Base-by-base conservation (phyloP, 2,113 vertebrate species). In the Malaclemys terrapin region DNA sequence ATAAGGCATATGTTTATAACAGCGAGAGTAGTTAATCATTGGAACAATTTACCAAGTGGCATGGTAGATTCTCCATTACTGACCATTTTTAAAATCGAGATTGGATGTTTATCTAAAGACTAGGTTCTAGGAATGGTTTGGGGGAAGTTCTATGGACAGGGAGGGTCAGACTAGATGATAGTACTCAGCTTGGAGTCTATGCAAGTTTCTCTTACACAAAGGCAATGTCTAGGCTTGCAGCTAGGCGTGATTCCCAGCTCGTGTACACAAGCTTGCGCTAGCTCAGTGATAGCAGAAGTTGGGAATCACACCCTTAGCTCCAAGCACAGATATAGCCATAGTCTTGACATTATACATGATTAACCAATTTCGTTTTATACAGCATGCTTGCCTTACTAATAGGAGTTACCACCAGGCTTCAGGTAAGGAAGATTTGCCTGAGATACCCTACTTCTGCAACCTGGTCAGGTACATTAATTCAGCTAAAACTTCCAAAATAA, bases 401-500 rank as follows among this genome's bases (percentile, higher is more conserved):
- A 92, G 94, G 12, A 87, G 76, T 35, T 94, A 89, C 5, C 29
- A 85, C 86, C 87, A 90, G 84, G 87, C 85, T 96, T n/a, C 25
- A 89, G 69, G 17, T 93, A 93, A 89, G 1, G 8, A 93, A 94
- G 88, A 93, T 93, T 96, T 95, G 10, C 80, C 93, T 27, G 88
- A 97, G 94, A 96, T 96, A 94, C 91, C 95, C 82, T 86, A 88
- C 90, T 93, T 96, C 91, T 82, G 69, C 86, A 92, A 86, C 88
- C 85, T 82, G 57, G 69, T 94, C 31, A 27, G 79, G 52, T 1
- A 0, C 78, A 92, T 94, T 96, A 92, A 57, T 75, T 75, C 65
- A 95, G 92, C 81, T 80, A 88, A 94, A 95, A 88, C 8, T 80
- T 85, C 42, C 86, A 86, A 84, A 59, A 91, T 92, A 94, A 69